Evolutionary conservation across 2,888 invertebrate species (phyloP), one percentile per base, ranked within the genome.

Genomic region (Morpho achilles): DNA sequence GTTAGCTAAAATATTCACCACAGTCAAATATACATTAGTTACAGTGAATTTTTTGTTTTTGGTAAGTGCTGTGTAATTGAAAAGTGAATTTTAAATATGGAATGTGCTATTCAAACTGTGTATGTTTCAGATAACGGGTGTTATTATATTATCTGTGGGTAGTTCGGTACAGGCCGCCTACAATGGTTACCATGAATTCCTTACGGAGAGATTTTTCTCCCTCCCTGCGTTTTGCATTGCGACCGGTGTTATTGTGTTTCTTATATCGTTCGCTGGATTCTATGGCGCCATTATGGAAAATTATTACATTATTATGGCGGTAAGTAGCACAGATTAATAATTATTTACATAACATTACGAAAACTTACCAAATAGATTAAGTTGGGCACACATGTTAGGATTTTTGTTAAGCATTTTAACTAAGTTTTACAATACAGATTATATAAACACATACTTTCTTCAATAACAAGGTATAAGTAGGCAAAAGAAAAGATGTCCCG

Each of bases 251-350:
- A 91, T 95, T 67, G 93, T 95, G 71, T 94, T 97, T 78, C 78
- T 96, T 65, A 94, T 97, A 52, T 94, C 96, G 0, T 96, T 95
- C 81, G 94, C 96, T 71, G 97, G 97, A 60, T 97, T 97, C 85
- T 97, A 96, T 85, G 97, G 97, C 48, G 97, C 97, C 0, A 92
- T 94, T 67, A 94, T 93, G 74, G 96, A 97, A 79, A 96, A 95
- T 82, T 95, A 96, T 77, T 93, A 94, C 74, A 93, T 97, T 92
- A 94, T 94, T 46, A 91, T 96, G 76, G 94, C 94, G 75, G 95
- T 95, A 86, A 93, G 93, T 90, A 46, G 41, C 40, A 9, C 7
- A 9, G 40, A 50, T 48, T 41, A 22, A 40, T 4, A 32, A 32
- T 5, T 5, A 32, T 32, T 32, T 32, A 32, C 32, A 32, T 32